Percentiles rank a stretch among this genome's conserved stretches.
phyloP scores from a whole-genome alignment of 2,888 invertebrate species.

The Eretmocerus hayati region DNA sequence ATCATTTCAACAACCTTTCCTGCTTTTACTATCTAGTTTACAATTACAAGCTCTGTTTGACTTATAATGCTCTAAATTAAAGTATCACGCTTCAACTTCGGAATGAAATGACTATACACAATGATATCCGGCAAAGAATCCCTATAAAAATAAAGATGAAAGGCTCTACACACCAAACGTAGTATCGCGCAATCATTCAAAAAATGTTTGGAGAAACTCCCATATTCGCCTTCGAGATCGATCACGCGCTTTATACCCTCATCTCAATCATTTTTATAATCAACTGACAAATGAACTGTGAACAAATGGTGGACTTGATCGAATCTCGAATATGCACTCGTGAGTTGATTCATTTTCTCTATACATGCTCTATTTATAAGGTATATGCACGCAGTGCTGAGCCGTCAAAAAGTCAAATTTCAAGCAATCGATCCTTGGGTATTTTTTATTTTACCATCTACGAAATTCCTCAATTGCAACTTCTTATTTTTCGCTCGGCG shows the following conservation, averaged over 20 bases:
- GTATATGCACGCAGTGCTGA: slow-evolving; percentile 4
- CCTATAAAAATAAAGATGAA: slow-evolving; percentile 22
- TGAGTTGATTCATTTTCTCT: background rate
- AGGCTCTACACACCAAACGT: slow-evolving; percentile 15
- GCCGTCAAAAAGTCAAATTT: slow-evolving; percentile 11
- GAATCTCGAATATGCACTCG: slow-evolving; percentile 1
- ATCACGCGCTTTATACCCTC: slow-evolving; percentile 1
- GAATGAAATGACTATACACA: slow-evolving; percentile 15
- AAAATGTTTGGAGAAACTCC: background rate
- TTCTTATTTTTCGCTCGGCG: slow-evolving; percentile 2
- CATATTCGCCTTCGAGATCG: background rate
- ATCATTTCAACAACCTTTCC: slow-evolving; percentile 5
- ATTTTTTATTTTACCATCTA: too few species aligned
- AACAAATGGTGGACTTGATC: slow-evolving; percentile 12
- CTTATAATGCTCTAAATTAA: slow-evolving; percentile 13
- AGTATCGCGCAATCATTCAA: slow-evolving; percentile 7
- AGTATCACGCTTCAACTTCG: slow-evolving; percentile 10
- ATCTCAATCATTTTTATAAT: slow-evolving; percentile 3
- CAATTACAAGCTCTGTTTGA: slow-evolving; percentile 19
- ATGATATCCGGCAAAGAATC: slow-evolving; percentile 16
- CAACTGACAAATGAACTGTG: slow-evolving; percentile 12
- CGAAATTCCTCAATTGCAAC: too few species aligned
- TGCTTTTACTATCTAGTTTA: slow-evolving; percentile 7
- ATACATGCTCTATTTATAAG: background rate
- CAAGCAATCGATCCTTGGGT: slow-evolving; percentile 5